Conservation (phyloP, 2,113 vertebrate species). For the Silurus meridionalis region DNA sequence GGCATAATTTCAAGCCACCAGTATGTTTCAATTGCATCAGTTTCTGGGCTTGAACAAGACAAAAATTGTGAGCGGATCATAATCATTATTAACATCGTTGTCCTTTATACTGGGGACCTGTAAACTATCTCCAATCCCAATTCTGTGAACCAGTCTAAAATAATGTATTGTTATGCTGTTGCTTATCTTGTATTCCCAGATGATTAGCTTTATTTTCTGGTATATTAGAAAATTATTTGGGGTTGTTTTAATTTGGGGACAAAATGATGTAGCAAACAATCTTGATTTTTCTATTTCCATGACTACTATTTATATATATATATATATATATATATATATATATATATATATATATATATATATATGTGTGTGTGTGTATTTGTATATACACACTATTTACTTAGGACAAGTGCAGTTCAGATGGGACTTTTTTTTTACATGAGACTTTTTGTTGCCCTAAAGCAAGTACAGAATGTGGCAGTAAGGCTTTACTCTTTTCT, state of each 20-base stretch:
- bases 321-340: too few relatives aligned
- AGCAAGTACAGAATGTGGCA: too few relatives aligned
- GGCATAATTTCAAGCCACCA: neutral
- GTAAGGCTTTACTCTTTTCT: too few relatives aligned
- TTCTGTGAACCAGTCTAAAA: neutral
- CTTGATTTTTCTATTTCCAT: neutral
- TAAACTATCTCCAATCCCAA: neutral
- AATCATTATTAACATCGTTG: neutral
- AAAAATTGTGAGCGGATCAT: neutral
- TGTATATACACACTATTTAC: too few relatives aligned
- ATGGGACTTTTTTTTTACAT: too few relatives aligned
- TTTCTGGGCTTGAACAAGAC: neutral
- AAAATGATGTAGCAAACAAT: too few relatives aligned
- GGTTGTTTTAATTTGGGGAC: neutral
- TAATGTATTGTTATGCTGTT: neutral
- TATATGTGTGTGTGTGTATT: too few relatives aligned
- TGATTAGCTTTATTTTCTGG: neutral
- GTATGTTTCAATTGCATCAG: neutral
- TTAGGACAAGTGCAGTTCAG: too few relatives aligned
- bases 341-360: too few relatives aligned
- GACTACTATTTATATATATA: neutral
- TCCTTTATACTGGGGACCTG: neutral
- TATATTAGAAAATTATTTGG: neutral
- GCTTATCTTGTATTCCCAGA: neutral
- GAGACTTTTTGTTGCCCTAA: too few relatives aligned